phyloP scores from a whole-genome alignment of 2,888 invertebrate species.

The Phortica magna region DNA sequence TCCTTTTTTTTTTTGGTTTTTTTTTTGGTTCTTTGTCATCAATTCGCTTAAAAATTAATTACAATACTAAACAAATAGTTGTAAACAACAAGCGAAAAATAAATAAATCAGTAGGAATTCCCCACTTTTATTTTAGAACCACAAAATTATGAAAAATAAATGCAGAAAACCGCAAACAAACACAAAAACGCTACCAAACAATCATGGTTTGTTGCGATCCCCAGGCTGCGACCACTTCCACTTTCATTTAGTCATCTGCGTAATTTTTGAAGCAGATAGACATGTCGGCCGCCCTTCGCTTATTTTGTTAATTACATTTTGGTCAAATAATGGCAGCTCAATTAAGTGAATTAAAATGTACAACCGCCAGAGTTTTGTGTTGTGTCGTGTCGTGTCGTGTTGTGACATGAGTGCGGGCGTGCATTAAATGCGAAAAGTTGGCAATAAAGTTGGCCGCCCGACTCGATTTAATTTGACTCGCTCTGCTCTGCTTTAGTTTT shows the following conservation, averaged over 20 bases:
- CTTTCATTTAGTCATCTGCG: conserved; percentile 16
- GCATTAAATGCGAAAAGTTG: conserved; percentile 1
- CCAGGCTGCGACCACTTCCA: neutral
- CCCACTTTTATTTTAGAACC: conserved; percentile 14
- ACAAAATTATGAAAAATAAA: conserved; percentile 21
- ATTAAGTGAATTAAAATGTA: conserved; percentile 73
- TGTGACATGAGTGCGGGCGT: conserved; percentile 20
- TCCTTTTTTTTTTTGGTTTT: neutral
- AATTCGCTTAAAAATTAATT: conserved; percentile 63
- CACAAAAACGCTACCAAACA: neutral
- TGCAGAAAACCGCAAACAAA: conserved; percentile 1
- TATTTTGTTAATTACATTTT: conserved; percentile 74
- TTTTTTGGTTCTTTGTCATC: neutral
- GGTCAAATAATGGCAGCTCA: conserved; percentile 76
- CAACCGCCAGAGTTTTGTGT: conserved; percentile 50
- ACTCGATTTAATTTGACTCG: neutral
- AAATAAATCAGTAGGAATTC: conserved; percentile 31
- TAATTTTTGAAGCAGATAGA: neutral
- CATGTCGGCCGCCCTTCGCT: conserved; percentile 40
- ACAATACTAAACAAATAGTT: conserved; percentile 58
- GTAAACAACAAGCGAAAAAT: conserved; percentile 24
- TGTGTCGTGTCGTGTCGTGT: neutral
- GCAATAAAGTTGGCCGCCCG: neutral
- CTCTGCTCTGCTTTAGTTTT: too few species aligned
- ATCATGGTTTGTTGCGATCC: too few species aligned